Evolutionary conservation across 2,888 invertebrate species (phyloP), one percentile per base, ranked within the genome.

Genomic region (Netelia fuscicornis): DNA sequence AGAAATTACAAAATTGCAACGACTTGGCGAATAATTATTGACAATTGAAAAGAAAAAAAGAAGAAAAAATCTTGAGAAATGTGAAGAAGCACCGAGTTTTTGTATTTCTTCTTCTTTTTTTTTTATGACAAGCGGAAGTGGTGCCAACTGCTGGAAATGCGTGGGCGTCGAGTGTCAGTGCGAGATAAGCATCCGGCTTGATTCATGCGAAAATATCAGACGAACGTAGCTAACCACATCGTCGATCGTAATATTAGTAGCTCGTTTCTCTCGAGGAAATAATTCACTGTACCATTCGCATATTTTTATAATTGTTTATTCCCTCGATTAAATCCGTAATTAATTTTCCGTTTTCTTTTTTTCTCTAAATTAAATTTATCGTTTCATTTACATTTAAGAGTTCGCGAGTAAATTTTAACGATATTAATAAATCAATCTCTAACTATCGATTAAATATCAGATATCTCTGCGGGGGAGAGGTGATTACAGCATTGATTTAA

Each of bases 141-240:
- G 70, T 56, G 58, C 44, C 42, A 71, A 62, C 42, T 62, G 62
- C 25, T 20, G 11, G 25, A 52, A 78, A 52, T 52, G 64, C 64
- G 82, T 77, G 72, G 82, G 82, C 82, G 82, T 58, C 37, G 67
- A 83, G 82, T 83, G 72, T 67, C 67, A 44, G 82, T 25, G 60
- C 60, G 72, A 83, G 82, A 83, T 83, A 78, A 76, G 60, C 82
- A 67, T 72, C 77, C 65, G 72, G 77, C 52, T 78, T 67, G 72
- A 77, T 54, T 82, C 67, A 78, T 72, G 48, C 54, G 54, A 58
- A 52, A 77, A 42, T 62, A 71, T 78, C 58, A 76, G 42, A 25
- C 72, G 65, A 48, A 30, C 5, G 64, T 17, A 72, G 48, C 67
- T 11, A 20, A 58, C 2, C 9, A 20, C 58, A 58, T 13, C 25